Evolutionary conservation across 2,888 invertebrate species (phyloP).

Genomic region (Leptopilina syphax): DNA sequence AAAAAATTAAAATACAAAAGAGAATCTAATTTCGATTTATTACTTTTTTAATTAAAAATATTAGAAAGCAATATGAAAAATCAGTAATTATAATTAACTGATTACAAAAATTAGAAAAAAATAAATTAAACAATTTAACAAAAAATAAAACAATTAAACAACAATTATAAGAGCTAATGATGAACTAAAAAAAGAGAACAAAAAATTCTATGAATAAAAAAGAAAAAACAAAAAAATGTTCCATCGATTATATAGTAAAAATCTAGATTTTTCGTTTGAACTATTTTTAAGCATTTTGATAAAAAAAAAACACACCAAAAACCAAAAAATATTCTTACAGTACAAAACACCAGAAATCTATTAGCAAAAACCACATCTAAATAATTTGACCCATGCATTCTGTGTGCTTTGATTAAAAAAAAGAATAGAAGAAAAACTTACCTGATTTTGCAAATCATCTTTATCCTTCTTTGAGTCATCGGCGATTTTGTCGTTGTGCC

Average conservation of each 20-base stretch:
- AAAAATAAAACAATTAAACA: background rate
- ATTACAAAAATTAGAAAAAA: background rate
- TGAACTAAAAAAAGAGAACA: background rate
- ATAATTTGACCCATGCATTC: slow-evolving; percentile 49
- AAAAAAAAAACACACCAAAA: slow-evolving; percentile 50
- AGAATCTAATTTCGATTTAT: no score
- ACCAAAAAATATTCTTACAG: slow-evolving; percentile 54
- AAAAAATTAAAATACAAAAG: no score
- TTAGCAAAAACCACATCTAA: slow-evolving; percentile 58
- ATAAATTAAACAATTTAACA: background rate
- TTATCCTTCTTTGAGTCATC: slow-evolving; percentile 83
- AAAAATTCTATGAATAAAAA: background rate
- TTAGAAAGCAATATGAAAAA: no score
- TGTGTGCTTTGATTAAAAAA: slow-evolving; percentile 33
- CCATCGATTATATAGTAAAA: background rate
- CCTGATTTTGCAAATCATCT: slow-evolving; percentile 87
- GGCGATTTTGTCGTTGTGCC: slow-evolving; percentile 80
- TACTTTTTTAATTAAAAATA: no score
- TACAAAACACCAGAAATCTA: slow-evolving; percentile 60
- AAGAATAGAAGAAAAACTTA: slow-evolving; percentile 69
- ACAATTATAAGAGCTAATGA: background rate
- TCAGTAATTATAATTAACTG: no score
- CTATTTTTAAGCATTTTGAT: slow-evolving; percentile 46
- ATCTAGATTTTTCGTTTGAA: background rate
- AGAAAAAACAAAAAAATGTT: background rate